Evolutionary conservation across 2,113 vertebrate genomes (phyloP).

Genomic region (Phrynosoma blainvillii): DNA sequence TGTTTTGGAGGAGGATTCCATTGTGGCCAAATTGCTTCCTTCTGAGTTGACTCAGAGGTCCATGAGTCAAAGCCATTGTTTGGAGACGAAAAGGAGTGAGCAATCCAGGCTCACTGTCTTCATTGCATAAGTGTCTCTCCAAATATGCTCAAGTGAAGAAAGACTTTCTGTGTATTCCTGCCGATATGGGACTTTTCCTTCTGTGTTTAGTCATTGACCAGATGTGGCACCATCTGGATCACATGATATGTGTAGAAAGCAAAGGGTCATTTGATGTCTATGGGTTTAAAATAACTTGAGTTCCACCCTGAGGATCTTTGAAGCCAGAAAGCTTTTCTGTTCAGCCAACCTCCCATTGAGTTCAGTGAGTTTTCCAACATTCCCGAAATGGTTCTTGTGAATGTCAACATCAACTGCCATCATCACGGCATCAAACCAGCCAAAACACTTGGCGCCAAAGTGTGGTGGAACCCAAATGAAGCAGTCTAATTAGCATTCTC

Average conservation of each 20-base stretch:
- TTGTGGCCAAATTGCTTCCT: slow-evolving; percentile 40
- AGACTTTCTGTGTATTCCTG: slow-evolving; percentile 36
- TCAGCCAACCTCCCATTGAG: neutral
- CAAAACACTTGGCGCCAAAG: neutral
- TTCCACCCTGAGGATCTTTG: slow-evolving; percentile 3
- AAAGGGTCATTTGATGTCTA: slow-evolving; percentile 28
- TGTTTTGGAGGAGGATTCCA: slow-evolving; percentile 27
- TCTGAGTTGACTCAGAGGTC: slow-evolving; percentile 38
- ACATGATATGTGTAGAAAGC: slow-evolving; percentile 34
- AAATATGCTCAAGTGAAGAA: slow-evolving; percentile 34
- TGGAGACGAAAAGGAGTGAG: slow-evolving; percentile 16
- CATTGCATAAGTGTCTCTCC: slow-evolving; percentile 52
- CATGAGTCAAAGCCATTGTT: slow-evolving; percentile 31
- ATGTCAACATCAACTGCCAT: neutral
- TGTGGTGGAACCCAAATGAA: neutral
- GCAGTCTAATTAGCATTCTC: neutral
- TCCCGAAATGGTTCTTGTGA: neutral
- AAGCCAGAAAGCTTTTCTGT: neutral
- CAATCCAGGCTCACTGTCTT: slow-evolving; percentile 34
- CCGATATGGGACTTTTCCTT: slow-evolving; percentile 57
- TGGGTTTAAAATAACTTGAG: slow-evolving; percentile 14
- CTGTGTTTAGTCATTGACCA: slow-evolving; percentile 57
- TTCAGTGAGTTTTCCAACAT: slow-evolving; percentile 15
- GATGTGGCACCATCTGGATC: slow-evolving; percentile 58
- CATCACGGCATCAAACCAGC: neutral